These are phyloP conservation scores for Chydorus sphaericus DNA, from an alignment of 2,888 invertebrate species.

Conservation along the genomic window DNA sequence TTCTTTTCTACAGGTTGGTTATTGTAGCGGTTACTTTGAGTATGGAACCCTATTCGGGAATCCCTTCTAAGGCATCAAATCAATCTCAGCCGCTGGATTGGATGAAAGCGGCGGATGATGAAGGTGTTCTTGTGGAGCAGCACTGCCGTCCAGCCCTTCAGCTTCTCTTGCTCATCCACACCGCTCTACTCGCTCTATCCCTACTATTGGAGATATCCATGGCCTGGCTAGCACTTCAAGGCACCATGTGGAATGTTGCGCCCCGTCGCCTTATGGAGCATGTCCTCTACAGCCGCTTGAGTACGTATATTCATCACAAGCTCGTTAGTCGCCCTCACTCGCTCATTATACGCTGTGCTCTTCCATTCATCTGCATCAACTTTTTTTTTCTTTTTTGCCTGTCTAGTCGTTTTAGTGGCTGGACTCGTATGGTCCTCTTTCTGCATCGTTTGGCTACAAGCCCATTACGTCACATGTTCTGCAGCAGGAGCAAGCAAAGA, in stretches of 20 bases:
- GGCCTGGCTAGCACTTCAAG: conserved; percentile 57
- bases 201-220: conserved; percentile 49
- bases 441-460: conserved; percentile 53
- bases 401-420: conserved; percentile 49
- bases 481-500: conserved; percentile 49
- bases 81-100: no score
- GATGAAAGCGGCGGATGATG: no score
- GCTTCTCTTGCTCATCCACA: conserved; percentile 11
- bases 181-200: conserved; percentile 19
- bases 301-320: conserved; percentile 34
- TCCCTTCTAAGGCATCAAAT: neutral
- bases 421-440: conserved; percentile 59
- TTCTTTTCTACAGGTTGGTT: neutral
- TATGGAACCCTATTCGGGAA: neutral
- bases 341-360: no score
- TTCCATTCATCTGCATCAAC: neutral
- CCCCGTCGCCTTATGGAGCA: conserved; percentile 60
- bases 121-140: neutral
- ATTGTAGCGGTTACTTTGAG: neutral
- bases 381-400: neutral
- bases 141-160: conserved; percentile 25
- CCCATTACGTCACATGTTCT: conserved; percentile 48
- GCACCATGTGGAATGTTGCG: conserved; percentile 60
- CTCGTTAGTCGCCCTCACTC: no score
- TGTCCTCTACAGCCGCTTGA: conserved; percentile 57